Conservation (phyloP, 2,797 vertebrate species). For the Mycteria americana region DNA sequence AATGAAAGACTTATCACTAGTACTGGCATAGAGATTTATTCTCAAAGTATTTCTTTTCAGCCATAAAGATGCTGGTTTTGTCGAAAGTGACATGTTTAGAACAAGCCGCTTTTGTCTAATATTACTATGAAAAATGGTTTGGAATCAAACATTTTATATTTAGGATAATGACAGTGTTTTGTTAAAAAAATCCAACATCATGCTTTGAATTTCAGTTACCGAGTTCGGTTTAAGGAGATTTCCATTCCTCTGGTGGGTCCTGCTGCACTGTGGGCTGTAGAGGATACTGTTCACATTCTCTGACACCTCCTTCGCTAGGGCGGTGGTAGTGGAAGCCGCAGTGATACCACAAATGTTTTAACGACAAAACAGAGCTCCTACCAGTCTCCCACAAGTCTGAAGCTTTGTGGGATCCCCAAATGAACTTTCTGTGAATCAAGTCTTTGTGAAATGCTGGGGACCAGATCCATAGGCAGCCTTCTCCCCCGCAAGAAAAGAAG, state of each 20-base stretch:
- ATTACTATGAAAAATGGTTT: conserved; percentile 14
- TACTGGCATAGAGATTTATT: conserved; percentile 39
- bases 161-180: not conserved
- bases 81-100: conserved; percentile 39
- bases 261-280: not conserved
- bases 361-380: not conserved
- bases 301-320: not conserved
- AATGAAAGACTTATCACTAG: conserved; percentile 55
- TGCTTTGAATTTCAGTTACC: not conserved
- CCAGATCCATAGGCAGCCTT: not conserved
- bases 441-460: not conserved
- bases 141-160: conserved; percentile 26
- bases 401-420: not conserved
- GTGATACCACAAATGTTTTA: not conserved
- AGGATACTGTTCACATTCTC: not conserved
- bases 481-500: not conserved
- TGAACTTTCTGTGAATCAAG: not conserved
- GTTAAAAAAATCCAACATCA: not conserved
- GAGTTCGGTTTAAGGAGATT: not conserved
- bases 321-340: not conserved
- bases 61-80: conserved; percentile 24
- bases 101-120: conserved; percentile 31
- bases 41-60: conserved; percentile 36
- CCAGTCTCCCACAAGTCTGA: not conserved
- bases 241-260: not conserved